A percentile compares a stretch with the other conserved stretches of the same genome.
These are phyloP conservation scores for Eclectus roratus DNA, from an alignment of 2,113 vertebrate genomes.

Conservation along the genomic window DNA sequence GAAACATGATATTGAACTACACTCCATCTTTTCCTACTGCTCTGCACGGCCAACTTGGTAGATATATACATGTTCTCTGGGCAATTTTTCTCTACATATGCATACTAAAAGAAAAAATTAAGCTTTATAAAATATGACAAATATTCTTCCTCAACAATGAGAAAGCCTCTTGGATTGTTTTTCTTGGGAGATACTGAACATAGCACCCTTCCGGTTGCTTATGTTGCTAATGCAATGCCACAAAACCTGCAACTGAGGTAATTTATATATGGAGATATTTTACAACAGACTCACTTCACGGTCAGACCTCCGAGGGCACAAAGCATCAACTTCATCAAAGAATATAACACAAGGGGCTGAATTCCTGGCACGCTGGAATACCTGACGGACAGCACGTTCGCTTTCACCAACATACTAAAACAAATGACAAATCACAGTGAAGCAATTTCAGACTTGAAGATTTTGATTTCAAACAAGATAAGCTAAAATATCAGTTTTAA, in stretches of 20 bases:
- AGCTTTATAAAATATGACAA: not conserved
- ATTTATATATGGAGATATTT: not conserved
- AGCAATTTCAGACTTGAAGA: not conserved
- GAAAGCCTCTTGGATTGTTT: not conserved
- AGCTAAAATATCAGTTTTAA: not conserved
- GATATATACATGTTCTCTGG: not conserved
- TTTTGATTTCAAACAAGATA: not conserved
- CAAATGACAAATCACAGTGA: not conserved
- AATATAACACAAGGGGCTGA: constrained; percentile 97
- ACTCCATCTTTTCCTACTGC: not conserved
- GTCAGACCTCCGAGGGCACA: constrained; percentile 94
- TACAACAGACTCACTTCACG: constrained; percentile 80
- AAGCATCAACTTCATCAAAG: constrained; percentile 95
- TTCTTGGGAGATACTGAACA: not conserved
- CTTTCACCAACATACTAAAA: constrained; percentile 94
- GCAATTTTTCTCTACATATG: not conserved
- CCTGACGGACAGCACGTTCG: constrained; percentile 91
- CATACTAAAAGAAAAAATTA: not conserved
- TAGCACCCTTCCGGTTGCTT: not conserved
- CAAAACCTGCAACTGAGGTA: not conserved
- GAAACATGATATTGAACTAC: not conserved
- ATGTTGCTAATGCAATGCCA: not conserved
- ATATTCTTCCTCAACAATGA: not conserved
- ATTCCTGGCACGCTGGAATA: constrained; percentile 92
- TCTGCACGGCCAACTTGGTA: not conserved